Evolutionary conservation across 1,140 invertebrate genomes (phyloP).

Genomic region (Octopus sinensis): DNA sequence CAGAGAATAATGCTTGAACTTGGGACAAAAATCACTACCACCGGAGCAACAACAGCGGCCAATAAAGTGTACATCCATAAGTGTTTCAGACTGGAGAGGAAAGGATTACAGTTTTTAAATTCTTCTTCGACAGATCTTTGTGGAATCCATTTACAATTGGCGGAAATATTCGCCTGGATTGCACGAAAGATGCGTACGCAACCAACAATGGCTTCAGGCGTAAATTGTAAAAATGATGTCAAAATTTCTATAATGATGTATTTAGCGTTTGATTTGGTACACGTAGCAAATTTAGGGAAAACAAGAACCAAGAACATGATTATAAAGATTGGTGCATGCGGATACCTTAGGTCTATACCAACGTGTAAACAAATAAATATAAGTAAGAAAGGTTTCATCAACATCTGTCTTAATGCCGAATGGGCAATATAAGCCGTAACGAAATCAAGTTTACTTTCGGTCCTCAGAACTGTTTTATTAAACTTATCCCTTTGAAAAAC

Average conservation of each 20-base stretch:
- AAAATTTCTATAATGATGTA: constrained; percentile 43
- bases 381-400: constrained; percentile 48
- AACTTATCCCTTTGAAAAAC: constrained; percentile 37
- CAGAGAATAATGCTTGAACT: constrained; percentile 28
- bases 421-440: constrained; percentile 44
- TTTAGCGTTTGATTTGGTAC: constrained; percentile 40
- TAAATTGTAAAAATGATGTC: constrained; percentile 48
- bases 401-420: constrained; percentile 46
- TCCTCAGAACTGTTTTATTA: constrained; percentile 37
- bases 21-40: constrained; percentile 32
- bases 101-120: constrained; percentile 43
- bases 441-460: constrained; percentile 42
- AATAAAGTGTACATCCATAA: constrained; percentile 44
- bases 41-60: constrained; percentile 27
- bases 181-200: constrained; percentile 42
- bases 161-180: constrained; percentile 37
- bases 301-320: constrained; percentile 47
- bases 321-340: constrained; percentile 39
- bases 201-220: constrained; percentile 49
- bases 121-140: constrained; percentile 49
- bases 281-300: constrained; percentile 48
- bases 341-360: constrained; percentile 33
- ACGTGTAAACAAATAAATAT: constrained; percentile 44
- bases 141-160: constrained; percentile 45
- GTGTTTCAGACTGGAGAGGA: constrained; percentile 44